phyloP scores from a whole-genome alignment of 2,113 vertebrate genomes.

The Formicarius rufipectus region DNA sequence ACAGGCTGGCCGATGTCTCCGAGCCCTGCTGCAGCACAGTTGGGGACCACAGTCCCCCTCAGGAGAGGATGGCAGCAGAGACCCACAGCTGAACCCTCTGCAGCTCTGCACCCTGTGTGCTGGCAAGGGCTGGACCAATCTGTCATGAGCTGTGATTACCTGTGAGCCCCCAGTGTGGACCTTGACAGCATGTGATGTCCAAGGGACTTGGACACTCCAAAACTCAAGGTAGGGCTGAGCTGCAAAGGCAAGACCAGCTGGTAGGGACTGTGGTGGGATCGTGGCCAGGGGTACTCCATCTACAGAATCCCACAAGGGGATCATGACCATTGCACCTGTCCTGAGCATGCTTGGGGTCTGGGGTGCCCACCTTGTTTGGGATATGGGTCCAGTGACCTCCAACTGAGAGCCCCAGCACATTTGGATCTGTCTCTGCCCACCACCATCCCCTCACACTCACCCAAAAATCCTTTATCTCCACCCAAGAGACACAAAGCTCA shows the following conservation, averaged over 20 bases:
- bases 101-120: not conserved
- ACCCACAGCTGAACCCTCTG: rapidly evolving
- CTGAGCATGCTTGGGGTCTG: not conserved
- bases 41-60: not conserved
- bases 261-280: rapidly evolving
- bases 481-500: not conserved
- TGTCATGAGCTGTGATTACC: not conserved
- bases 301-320: not conserved
- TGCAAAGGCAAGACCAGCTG: not conserved
- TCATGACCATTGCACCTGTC: rapidly evolving
- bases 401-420: not conserved
- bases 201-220: not conserved
- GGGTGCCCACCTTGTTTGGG: not conserved
- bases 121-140: not conserved
- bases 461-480: not conserved
- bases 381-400: not conserved
- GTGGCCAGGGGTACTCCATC: not conserved
- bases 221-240: not conserved
- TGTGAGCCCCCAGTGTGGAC: rapidly evolving
- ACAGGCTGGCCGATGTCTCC: not conserved
- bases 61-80: not conserved
- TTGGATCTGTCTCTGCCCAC: not conserved
- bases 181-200: not conserved
- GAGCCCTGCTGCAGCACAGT: rapidly evolving
- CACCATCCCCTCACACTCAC: not conserved